Evolutionary conservation across 2,797 vertebrate genomes (phyloP).

Genomic region (Tenualosa ilisha): DNA sequence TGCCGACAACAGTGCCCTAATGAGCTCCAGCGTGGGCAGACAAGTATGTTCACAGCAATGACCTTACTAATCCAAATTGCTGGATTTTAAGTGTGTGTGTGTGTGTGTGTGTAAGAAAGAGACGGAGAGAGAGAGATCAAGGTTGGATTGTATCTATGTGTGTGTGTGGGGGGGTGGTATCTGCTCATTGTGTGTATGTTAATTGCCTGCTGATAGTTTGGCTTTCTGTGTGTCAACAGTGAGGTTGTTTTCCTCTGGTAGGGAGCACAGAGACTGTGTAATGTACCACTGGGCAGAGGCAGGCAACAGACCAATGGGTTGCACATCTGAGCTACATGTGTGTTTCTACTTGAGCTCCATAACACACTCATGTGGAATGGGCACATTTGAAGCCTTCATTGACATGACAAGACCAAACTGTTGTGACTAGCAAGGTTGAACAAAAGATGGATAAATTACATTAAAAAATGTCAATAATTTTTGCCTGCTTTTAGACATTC

Average conservation of each 20-base stretch:
- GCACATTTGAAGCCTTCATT: background rate
- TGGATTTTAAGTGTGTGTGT: background rate
- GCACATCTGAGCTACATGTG: background rate
- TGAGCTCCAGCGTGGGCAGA: background rate
- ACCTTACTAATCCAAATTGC: background rate
- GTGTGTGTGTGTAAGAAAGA: background rate
- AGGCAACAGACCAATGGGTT: background rate
- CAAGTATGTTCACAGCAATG: background rate
- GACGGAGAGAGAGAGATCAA: too few species aligned
- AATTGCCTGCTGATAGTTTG: slow-evolving; percentile 21
- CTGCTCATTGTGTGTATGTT: slow-evolving; percentile 10
- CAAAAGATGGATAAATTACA: too few species aligned
- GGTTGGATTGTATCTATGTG: too few species aligned
- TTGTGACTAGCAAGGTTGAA: too few species aligned
- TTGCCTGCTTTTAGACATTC: too few species aligned
- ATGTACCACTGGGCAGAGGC: background rate
- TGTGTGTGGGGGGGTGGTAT: background rate
- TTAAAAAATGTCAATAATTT: too few species aligned
- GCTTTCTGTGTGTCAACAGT: background rate
- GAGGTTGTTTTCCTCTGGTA: slow-evolving; percentile 8
- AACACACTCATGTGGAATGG: background rate
- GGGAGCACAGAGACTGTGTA: background rate
- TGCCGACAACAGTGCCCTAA: background rate
- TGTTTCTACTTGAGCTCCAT: background rate
- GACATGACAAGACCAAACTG: too few species aligned